phyloP scores from a whole-genome alignment of 2,113 vertebrate genomes.

The Galbula dea region DNA sequence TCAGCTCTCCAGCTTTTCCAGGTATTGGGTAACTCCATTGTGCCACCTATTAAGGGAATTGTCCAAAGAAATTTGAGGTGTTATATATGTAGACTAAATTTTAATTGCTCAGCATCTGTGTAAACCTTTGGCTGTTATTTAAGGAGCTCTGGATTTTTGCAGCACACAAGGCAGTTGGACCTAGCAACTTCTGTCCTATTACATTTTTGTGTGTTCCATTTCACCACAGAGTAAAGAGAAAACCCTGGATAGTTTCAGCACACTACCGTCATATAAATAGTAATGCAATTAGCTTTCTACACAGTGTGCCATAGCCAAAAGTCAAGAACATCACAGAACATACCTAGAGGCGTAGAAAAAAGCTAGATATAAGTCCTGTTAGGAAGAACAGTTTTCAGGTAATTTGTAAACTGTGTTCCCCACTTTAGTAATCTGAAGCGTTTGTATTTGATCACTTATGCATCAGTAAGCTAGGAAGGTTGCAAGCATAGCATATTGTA shows the following conservation, averaged over 20 bases:
- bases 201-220: neutral
- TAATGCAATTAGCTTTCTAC: neutral
- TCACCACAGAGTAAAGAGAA: neutral
- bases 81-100: neutral
- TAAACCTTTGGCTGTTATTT: neutral
- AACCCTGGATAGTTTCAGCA: neutral
- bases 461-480: neutral
- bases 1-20: neutral
- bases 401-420: neutral
- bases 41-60: neutral
- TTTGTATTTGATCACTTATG: neutral
- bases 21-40: neutral
- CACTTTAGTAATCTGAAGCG: neutral
- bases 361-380: neutral
- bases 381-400: neutral
- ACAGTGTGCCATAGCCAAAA: neutral
- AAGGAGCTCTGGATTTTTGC: neutral
- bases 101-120: neutral
- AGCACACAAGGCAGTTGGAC: neutral
- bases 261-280: neutral
- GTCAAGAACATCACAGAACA: fast-evolving
- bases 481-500: neutral
- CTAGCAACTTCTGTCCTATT: neutral
- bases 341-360: neutral
- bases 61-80: neutral